Base-by-base conservation (phyloP, 2,113 vertebrate genomes). In the Pachycephala philippinensis region DNA sequence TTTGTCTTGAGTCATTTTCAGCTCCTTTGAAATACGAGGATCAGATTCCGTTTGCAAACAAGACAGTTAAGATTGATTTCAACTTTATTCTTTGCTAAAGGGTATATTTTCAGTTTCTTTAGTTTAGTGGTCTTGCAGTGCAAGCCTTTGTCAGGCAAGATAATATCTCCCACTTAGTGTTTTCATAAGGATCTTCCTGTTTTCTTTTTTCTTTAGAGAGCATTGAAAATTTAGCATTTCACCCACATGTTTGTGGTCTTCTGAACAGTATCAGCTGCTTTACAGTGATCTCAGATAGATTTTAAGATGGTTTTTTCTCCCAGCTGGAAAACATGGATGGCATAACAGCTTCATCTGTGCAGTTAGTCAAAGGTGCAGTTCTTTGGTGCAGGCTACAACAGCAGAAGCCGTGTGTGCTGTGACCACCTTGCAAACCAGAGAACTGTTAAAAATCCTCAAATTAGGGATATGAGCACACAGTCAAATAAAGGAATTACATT, bases 1-100 rank as follows among this genome's bases (percentile, higher is more conserved):
- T 95, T 96, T 96, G 91, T 96, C 91, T 96, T 97, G 95, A 97
- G 93, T 96, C 95, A 97, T 94, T 97, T 97, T 95, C 95, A 95
- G 87, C 95, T 87, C 76, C 94, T 97, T 95, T 97, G 94, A 96
- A 96, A 97, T 94, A 94, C 3, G 89, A 97, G 91, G 91, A 95
- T 92, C 77, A 79, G 84, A 96, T 94, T 95, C 89, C 56, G 1
- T 95, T 95, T 95, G 87, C 89, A 97, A 95, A 94, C 80, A 95
- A 82, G 95, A 79, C 57, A 44, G 84, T 88, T 95, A 72, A 94
- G 91, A 95, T 68, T 91, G 94, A 92, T 91, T 93, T 95, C 61
- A 94, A 91, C 77, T 95, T 89, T 56, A 68, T 77, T 81, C 76
- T 84, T 95, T 84, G 91, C 91, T 95, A 89, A 94, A 89, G 96